phyloP scores from a whole-genome alignment of 2,113 vertebrate genomes.

The Azemiops feae region DNA sequence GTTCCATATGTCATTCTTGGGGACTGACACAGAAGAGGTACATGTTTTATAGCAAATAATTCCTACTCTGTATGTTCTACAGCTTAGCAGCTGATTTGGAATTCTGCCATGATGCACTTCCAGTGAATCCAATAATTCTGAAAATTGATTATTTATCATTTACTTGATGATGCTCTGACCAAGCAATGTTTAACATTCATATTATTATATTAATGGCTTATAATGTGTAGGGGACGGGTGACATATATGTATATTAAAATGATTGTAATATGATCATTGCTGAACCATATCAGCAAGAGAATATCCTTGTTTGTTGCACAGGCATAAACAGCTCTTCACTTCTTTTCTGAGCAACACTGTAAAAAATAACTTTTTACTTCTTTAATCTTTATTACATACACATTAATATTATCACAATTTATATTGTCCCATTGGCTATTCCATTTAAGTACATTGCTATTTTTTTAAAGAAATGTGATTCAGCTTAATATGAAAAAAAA shows the following conservation, averaged over 20 bases:
- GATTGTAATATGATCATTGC: slow-evolving; percentile 30
- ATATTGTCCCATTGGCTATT: slow-evolving; percentile 25
- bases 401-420: slow-evolving; percentile 12
- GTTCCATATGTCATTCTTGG: background rate
- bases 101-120: background rate
- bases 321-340: background rate
- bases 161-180: background rate
- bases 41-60: background rate
- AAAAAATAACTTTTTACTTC: background rate
- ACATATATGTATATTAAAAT: background rate
- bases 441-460: background rate
- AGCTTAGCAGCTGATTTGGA: background rate
- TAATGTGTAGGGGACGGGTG: slow-evolving; percentile 37
- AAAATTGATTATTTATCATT: background rate
- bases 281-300: slow-evolving; percentile 20
- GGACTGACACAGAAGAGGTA: background rate
- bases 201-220: background rate
- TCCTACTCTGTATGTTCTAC: background rate
- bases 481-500: background rate
- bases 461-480: slow-evolving; percentile 38
- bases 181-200: background rate
- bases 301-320: slow-evolving; percentile 41
- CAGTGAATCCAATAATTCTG: background rate
- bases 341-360: slow-evolving; percentile 34
- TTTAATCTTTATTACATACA: background rate